Conservation (phyloP, 2,797 vertebrate species). For the Heterohyrax brucei region DNA sequence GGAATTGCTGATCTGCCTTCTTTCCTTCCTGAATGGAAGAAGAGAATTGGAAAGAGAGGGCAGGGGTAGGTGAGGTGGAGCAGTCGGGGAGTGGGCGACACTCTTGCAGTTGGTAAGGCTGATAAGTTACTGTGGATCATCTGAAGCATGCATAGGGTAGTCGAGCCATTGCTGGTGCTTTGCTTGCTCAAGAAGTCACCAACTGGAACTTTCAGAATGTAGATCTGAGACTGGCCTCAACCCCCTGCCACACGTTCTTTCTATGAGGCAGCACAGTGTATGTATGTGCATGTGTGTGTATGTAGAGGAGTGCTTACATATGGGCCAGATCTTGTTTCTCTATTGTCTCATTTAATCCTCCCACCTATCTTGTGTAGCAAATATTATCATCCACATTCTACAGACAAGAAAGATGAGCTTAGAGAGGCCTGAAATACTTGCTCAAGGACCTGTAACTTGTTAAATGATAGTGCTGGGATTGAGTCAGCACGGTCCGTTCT, state of each 20-base stretch:
- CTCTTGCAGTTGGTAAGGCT: not conserved
- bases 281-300: too few relatives aligned
- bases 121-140: not conserved
- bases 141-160: not conserved
- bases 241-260: too few relatives aligned
- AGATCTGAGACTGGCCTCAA: too few relatives aligned
- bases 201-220: not conserved
- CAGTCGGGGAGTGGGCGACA: fast-evolving
- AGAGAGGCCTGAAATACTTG: too few relatives aligned
- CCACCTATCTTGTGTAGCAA: too few relatives aligned
- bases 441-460: too few relatives aligned
- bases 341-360: too few relatives aligned
- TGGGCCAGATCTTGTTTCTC: too few relatives aligned
- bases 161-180: not conserved
- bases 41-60: not conserved
- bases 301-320: too few relatives aligned
- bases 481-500: not conserved
- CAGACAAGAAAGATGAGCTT: too few relatives aligned
- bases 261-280: too few relatives aligned
- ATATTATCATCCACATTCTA: too few relatives aligned
- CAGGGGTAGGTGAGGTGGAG: not conserved
- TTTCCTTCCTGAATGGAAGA: not conserved
- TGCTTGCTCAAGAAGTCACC: not conserved
- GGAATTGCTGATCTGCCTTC: not conserved
- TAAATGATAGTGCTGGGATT: not conserved